phyloP scores from a whole-genome alignment of 2,888 invertebrate species.

The Physocephala rufipes region DNA sequence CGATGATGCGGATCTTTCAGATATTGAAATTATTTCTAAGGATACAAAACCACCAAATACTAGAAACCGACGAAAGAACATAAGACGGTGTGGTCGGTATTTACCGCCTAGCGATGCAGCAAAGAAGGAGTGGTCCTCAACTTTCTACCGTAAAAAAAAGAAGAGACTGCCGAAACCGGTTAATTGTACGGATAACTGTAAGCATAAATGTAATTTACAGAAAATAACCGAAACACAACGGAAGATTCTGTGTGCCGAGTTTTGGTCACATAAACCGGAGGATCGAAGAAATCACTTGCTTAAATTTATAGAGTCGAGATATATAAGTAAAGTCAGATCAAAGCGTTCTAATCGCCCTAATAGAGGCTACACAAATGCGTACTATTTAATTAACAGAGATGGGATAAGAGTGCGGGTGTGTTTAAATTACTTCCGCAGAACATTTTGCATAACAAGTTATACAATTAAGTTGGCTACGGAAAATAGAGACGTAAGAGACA shows the following conservation, averaged over 20 bases:
- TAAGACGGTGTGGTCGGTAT: background rate
- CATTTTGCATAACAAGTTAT: slow-evolving; percentile 40
- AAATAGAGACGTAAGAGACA: slow-evolving; percentile 33
- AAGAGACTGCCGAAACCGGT: slow-evolving; percentile 36
- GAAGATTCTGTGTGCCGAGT: slow-evolving; percentile 39
- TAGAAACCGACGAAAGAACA: background rate
- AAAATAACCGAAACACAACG: slow-evolving; percentile 42
- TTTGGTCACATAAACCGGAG: slow-evolving; percentile 41
- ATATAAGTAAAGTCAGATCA: slow-evolving; percentile 39
- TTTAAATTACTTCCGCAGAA: slow-evolving; percentile 44
- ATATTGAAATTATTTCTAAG: slow-evolving; percentile 29
- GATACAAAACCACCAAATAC: background rate
- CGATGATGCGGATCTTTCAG: slow-evolving; percentile 23
- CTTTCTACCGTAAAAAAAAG: slow-evolving; percentile 4
- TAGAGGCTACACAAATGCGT: slow-evolving; percentile 41
- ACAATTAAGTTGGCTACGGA: slow-evolving; percentile 43
- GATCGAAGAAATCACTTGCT: slow-evolving; percentile 40
- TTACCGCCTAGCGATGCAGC: background rate
- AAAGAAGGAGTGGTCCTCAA: background rate
- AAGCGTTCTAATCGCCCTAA: slow-evolving; percentile 32
- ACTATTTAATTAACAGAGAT: slow-evolving; percentile 38
- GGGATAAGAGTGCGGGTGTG: slow-evolving; percentile 41
- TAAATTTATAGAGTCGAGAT: slow-evolving; percentile 38
- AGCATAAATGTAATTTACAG: slow-evolving; percentile 40
- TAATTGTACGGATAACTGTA: slow-evolving; percentile 42